Conservation (phyloP, 2,888 invertebrate genomes). For the Fabriciana adippe region DNA sequence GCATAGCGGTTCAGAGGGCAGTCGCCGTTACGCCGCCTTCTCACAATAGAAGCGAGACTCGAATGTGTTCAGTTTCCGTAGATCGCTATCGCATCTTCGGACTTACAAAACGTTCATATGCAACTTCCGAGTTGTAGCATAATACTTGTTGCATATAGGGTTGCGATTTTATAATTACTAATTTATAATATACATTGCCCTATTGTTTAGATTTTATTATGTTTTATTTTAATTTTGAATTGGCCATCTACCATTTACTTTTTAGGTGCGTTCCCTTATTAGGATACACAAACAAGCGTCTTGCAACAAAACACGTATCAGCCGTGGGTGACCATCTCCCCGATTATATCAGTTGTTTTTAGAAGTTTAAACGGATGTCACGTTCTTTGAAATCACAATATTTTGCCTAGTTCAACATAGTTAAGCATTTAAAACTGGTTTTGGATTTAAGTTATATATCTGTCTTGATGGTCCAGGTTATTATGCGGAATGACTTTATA, state of each 20-base stretch:
- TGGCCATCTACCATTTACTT: constrained; percentile 49
- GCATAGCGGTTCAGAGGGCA: constrained; percentile 70
- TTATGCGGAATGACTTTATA: constrained; percentile 21
- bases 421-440: constrained; percentile 24
- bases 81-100: constrained; percentile 63
- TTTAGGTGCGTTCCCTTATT: constrained; percentile 62
- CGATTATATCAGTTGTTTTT: constrained; percentile 55
- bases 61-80: constrained; percentile 60
- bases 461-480: constrained; percentile 14
- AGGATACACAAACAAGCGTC: constrained; percentile 57
- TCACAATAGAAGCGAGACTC: constrained; percentile 76
- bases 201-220: constrained; percentile 48
- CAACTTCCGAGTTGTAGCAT: constrained; percentile 58
- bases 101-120: constrained; percentile 53
- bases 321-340: constrained; percentile 67
- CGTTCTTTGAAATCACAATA: constrained; percentile 55
- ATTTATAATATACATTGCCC: not conserved
- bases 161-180: not conserved
- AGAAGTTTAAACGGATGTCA: constrained; percentile 61
- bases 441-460: constrained; percentile 22
- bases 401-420: constrained; percentile 21
- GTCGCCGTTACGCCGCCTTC: constrained; percentile 59
- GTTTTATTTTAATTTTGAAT: constrained; percentile 46
- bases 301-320: constrained; percentile 64
- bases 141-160: constrained; percentile 11